phyloP scores from a whole-genome alignment of 2,113 vertebrate species.

The Bos indicus region DNA sequence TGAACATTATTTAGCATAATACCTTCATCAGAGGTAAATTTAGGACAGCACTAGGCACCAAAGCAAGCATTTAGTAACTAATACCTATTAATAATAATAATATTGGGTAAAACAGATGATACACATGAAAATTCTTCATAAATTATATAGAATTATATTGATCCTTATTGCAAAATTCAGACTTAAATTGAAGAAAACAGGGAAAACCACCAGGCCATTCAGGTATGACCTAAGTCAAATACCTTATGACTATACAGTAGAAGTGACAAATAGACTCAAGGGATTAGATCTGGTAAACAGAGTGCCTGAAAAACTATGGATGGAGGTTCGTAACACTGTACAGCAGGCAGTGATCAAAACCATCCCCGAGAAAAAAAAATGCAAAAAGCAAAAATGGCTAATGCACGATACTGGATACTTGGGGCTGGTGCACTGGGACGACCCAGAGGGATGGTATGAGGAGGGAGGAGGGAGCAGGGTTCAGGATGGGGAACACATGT shows the following conservation, averaged over 20 bases:
- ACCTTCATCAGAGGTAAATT: not conserved
- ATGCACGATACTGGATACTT: no score
- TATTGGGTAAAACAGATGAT: not conserved
- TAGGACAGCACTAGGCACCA: not conserved
- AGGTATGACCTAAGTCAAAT: not conserved
- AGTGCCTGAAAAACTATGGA: not conserved
- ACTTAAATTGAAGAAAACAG: not conserved
- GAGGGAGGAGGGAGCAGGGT: no score
- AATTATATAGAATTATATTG: not conserved
- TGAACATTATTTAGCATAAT: not conserved
- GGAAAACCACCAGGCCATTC: not conserved
- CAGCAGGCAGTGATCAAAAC: fast-evolving
- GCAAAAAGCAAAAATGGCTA: not conserved
- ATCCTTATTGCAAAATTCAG: not conserved
- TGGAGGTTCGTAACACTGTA: fast-evolving
- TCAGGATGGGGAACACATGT: no score
- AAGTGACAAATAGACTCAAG: not conserved
- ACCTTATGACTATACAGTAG: not conserved
- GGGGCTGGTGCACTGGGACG: no score
- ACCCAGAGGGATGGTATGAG: no score
- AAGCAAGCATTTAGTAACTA: not conserved
- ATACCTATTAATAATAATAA: not conserved
- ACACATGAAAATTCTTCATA: not conserved
- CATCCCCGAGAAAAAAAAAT: not conserved
- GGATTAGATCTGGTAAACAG: not conserved